Percentiles rank a stretch among this genome's conserved stretches.
These are phyloP conservation scores for Toxotes chatareus DNA, from an alignment of 2,113 vertebrate genomes.

Conservation along the genomic window DNA sequence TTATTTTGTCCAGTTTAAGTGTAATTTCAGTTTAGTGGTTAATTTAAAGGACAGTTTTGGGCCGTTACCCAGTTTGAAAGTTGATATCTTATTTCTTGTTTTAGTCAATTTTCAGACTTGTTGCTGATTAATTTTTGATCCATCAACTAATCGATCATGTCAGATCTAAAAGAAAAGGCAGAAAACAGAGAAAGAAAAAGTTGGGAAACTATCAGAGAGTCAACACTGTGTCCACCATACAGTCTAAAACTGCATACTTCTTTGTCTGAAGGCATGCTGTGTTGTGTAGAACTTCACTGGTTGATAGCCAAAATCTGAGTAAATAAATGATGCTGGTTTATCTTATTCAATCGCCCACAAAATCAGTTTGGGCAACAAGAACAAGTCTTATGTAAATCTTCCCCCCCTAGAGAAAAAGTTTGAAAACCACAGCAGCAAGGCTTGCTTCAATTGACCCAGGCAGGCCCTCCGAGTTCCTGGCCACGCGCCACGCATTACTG, in stretches of 20 bases:
- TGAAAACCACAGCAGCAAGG: constrained; percentile 58
- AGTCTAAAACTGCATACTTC: neutral
- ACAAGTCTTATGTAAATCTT: constrained; percentile 58
- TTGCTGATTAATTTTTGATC: neutral
- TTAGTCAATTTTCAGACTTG: neutral
- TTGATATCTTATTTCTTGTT: neutral
- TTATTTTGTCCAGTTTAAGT: neutral
- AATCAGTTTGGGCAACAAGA: constrained; percentile 47
- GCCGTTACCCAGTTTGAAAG: neutral
- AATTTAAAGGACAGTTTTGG: no score
- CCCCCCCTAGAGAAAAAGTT: constrained; percentile 51
- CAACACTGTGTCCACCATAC: neutral
- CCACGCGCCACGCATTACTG: constrained; percentile 70
- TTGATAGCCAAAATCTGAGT: constrained; percentile 48
- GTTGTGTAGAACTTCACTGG: constrained; percentile 28
- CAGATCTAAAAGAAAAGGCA: neutral
- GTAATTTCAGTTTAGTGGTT: no score
- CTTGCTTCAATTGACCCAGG: constrained; percentile 70
- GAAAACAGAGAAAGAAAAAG: neutral
- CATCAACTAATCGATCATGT: neutral
- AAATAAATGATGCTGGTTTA: constrained; percentile 61
- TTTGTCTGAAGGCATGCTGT: neutral
- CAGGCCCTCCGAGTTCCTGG: constrained; percentile 56
- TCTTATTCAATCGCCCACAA: constrained; percentile 51
- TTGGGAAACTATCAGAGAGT: neutral